Conservation (phyloP, 2,113 vertebrate genomes). For the Dromaius novaehollandiae region DNA sequence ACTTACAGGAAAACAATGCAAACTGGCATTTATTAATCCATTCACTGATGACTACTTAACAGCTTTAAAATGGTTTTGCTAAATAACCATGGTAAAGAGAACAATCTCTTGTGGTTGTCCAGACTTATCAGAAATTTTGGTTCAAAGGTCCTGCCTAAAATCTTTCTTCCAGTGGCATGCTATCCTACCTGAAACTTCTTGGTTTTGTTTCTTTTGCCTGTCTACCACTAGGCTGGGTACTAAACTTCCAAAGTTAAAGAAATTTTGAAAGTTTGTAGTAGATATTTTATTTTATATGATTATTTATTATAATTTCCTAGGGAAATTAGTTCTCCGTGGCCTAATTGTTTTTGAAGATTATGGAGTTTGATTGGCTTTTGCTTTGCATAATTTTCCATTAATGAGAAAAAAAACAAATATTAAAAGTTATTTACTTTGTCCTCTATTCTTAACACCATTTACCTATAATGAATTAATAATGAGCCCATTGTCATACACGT, state of each 20-base stretch:
- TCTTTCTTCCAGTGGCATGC: not conserved
- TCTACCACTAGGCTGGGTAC: not conserved
- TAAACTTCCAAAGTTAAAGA: not conserved
- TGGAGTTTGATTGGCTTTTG: not conserved
- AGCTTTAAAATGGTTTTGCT: not conserved
- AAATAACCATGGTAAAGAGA: not conserved
- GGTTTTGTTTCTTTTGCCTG: not conserved
- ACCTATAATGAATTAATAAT: not conserved
- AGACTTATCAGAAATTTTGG: not conserved
- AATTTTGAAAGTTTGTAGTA: not conserved
- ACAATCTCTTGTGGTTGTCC: not conserved
- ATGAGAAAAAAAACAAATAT: rapidly evolving
- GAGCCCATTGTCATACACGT: not conserved
- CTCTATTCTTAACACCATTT: not conserved
- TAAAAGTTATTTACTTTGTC: not conserved
- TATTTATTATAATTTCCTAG: not conserved
- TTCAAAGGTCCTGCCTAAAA: not conserved
- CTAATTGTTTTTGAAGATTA: not conserved
- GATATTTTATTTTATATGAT: not conserved
- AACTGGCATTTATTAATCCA: constrained; percentile 24
- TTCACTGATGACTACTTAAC: not conserved
- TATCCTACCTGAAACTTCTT: not conserved
- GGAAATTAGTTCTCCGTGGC: not conserved
- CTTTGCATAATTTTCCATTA: not conserved
- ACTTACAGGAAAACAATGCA: not conserved